These are phyloP conservation scores for Leptarthrus brevirostris DNA, from an alignment of 2,888 invertebrate genomes.

Conservation along the genomic window DNA sequence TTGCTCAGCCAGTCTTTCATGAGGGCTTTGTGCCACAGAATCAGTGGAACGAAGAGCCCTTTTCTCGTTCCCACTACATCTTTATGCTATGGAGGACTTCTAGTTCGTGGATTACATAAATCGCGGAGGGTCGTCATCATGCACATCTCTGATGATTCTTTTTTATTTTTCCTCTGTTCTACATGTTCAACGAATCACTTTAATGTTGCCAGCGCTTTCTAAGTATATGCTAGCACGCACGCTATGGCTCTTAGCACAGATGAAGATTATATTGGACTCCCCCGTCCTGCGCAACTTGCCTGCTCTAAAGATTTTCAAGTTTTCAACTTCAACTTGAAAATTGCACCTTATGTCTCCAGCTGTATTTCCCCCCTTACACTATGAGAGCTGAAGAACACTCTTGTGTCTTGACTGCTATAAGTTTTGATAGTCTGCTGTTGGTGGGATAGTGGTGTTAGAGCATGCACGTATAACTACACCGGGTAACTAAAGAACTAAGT, in stretches of 20 bases:
- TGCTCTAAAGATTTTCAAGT: conserved; percentile 59
- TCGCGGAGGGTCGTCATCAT: conserved; percentile 44
- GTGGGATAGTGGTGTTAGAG: neutral
- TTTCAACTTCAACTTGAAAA: conserved; percentile 50
- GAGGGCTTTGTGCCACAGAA: conserved; percentile 51
- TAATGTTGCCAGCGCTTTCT: conserved; percentile 5
- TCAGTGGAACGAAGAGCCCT: conserved; percentile 48
- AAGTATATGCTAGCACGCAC: conserved; percentile 27
- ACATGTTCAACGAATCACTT: conserved; percentile 19
- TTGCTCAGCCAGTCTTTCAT: conserved; percentile 15
- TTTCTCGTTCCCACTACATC: neutral
- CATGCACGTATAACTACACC: neutral
- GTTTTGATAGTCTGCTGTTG: conserved; percentile 22
- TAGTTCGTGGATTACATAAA: conserved; percentile 48
- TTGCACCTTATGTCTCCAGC: conserved; percentile 29
- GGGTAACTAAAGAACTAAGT: neutral
- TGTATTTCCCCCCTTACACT: conserved; percentile 1
- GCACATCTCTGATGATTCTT: conserved; percentile 32
- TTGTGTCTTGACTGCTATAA: conserved; percentile 11
- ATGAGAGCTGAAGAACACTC: conserved; percentile 10
- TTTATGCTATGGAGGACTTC: neutral
- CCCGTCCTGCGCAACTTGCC: conserved; percentile 48
- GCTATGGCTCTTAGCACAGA: conserved; percentile 25
- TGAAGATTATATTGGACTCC: neutral
- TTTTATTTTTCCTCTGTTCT: conserved; percentile 3